Percentiles rank a stretch among this genome's conserved stretches.
Evolutionary conservation across 64 coral and sea anemone species (phyloP).

Genomic region (Dendrophyllia cribrosa): DNA sequence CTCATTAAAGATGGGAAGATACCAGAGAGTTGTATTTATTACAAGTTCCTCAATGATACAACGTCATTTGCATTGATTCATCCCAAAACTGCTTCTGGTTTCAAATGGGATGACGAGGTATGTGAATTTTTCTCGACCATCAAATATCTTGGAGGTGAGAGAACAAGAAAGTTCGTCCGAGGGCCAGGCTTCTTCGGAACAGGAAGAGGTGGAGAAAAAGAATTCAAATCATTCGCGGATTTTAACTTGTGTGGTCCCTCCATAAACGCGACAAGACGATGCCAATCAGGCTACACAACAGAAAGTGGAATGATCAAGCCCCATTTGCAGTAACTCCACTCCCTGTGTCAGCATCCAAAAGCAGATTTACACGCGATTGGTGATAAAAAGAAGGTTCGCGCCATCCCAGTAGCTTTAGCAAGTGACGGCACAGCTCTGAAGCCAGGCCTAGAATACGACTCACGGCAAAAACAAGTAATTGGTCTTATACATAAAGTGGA

Average conservation of each 20-base stretch:
- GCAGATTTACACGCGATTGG: constrained; percentile 26
- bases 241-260: constrained; percentile 66
- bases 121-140: constrained; percentile 53
- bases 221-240: constrained; percentile 42
- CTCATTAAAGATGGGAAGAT: constrained; percentile 62
- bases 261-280: constrained; percentile 7
- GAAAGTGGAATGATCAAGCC: too few relatives aligned
- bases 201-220: constrained; percentile 24
- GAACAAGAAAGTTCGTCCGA: constrained; percentile 57
- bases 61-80: constrained; percentile 57
- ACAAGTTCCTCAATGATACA: constrained; percentile 51
- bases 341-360: too few relatives aligned
- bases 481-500: constrained; percentile 66
- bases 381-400: constrained; percentile 26
- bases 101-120: constrained; percentile 26
- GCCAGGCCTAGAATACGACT: too few relatives aligned
- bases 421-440: too few relatives aligned
- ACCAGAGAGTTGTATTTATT: constrained; percentile 31
- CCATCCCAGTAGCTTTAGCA: too few relatives aligned
- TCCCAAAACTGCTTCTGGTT: constrained; percentile 7
- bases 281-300: too few relatives aligned
- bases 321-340: too few relatives aligned
- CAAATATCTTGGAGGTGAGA: constrained; percentile 41
- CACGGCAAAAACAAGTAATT: constrained; percentile 59
- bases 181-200: constrained; percentile 57